phyloP scores from a whole-genome alignment of 2,888 invertebrate species.

The Rhagophthalmus giganteus region DNA sequence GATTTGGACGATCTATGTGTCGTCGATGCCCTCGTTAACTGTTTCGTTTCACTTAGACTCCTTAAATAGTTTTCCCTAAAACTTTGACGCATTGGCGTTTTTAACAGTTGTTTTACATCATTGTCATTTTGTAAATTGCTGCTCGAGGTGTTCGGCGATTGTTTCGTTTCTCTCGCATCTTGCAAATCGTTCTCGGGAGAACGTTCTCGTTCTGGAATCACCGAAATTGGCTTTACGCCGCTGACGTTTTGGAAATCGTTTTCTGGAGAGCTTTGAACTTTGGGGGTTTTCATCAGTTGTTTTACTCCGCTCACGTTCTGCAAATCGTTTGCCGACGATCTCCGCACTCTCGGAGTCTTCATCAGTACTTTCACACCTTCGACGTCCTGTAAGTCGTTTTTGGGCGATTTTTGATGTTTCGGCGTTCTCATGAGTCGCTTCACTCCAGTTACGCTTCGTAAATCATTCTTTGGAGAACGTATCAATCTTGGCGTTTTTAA shows the following conservation, averaged over 20 bases:
- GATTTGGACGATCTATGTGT: too few species aligned
- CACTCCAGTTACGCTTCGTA: slow-evolving; percentile 19
- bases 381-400: slow-evolving; percentile 55
- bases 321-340: slow-evolving; percentile 51
- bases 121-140: too few species aligned
- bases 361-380: slow-evolving; percentile 54
- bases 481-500: slow-evolving; percentile 33
- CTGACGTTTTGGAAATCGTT: slow-evolving; percentile 51
- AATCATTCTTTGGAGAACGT: slow-evolving; percentile 34
- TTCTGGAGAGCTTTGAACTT: slow-evolving; percentile 28
- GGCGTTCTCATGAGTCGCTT: slow-evolving; percentile 14
- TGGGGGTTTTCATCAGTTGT: slow-evolving; percentile 37
- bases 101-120: too few species aligned
- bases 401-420: slow-evolving; percentile 37
- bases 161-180: too few species aligned
- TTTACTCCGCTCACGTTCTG: slow-evolving; percentile 50
- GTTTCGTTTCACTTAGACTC: too few species aligned
- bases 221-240: slow-evolving; percentile 17
- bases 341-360: slow-evolving; percentile 38
- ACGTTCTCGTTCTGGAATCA: slow-evolving; percentile 39
- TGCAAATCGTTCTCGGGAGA: too few species aligned
- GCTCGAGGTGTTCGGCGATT: too few species aligned
- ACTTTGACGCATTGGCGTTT: too few species aligned
- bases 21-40: too few species aligned
- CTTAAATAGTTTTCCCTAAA: too few species aligned